A percentile compares a stretch with the other conserved stretches of the same genome.
Evolutionary conservation across 2,888 invertebrate species (phyloP).

Genomic region (Smittia aterrima): DNA sequence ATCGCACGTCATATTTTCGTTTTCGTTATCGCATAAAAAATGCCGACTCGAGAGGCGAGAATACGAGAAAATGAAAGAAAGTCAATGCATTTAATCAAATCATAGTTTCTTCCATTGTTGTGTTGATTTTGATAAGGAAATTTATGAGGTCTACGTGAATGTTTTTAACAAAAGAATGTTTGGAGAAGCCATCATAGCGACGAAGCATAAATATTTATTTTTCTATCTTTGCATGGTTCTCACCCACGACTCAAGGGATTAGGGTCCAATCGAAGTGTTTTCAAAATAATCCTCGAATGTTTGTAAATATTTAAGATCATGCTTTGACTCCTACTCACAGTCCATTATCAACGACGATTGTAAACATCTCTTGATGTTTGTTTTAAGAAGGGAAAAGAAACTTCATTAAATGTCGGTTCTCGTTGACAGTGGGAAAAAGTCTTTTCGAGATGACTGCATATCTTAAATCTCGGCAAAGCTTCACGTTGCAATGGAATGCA

Average conservation of each 20-base stretch:
- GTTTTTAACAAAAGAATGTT: neutral
- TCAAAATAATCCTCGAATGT: neutral
- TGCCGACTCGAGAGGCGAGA: too few relatives aligned
- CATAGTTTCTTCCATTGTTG: neutral
- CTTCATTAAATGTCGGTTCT: too few relatives aligned
- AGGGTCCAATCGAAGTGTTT: neutral
- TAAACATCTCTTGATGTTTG: neutral
- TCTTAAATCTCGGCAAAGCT: neutral
- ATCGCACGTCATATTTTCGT: neutral
- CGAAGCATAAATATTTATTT: neutral
- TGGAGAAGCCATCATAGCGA: neutral
- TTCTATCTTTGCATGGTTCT: neutral
- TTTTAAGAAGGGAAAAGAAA: neutral
- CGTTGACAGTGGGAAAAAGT: neutral
- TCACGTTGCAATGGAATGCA: neutral
- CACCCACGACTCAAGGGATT: neutral
- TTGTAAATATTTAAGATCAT: neutral
- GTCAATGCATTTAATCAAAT: constrained; percentile 33
- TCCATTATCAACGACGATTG: neutral
- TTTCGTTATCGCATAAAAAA: neutral
- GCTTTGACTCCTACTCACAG: neutral
- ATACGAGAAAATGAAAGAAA: neutral
- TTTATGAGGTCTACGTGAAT: constrained; percentile 18
- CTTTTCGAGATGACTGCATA: neutral
- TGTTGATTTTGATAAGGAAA: constrained; percentile 12